A percentile compares a stretch with the other conserved stretches of the same genome.
phyloP scores from a whole-genome alignment of 2,113 vertebrate genomes.

The Tringa solitaria region DNA sequence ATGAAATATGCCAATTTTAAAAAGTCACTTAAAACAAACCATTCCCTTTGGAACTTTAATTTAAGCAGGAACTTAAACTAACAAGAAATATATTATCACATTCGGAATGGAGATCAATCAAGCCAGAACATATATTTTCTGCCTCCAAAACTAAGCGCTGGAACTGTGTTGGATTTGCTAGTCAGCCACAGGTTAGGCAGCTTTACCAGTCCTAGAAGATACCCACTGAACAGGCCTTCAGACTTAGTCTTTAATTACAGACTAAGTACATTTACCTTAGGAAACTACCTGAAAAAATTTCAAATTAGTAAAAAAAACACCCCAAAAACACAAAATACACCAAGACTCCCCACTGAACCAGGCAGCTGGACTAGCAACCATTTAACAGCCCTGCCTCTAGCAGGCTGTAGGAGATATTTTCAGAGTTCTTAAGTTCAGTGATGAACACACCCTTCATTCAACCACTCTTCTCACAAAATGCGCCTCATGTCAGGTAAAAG shows the following conservation, averaged over 20 bases:
- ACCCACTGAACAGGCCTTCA: background rate
- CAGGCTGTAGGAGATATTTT: background rate
- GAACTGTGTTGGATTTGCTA: background rate
- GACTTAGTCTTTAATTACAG: background rate
- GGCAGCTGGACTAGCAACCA: background rate
- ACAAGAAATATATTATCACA: background rate
- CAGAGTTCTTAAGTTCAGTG: background rate
- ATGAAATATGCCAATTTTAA: background rate
- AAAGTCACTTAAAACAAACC: background rate
- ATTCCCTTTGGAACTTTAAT: background rate
- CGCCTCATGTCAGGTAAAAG: accelerated
- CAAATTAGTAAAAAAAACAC: background rate
- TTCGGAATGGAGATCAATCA: background rate
- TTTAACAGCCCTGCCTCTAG: background rate
- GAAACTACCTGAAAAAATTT: background rate
- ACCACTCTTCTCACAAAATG: background rate
- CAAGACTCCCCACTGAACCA: background rate
- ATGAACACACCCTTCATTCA: background rate
- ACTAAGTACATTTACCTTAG: background rate
- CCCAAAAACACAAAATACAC: background rate
- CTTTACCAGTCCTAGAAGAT: background rate
- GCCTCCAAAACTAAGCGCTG: background rate
- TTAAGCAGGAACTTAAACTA: background rate
- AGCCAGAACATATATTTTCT: background rate
- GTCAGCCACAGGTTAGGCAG: background rate